phyloP scores from a whole-genome alignment of 2,888 invertebrate species.

The Drosophila helvetica region DNA sequence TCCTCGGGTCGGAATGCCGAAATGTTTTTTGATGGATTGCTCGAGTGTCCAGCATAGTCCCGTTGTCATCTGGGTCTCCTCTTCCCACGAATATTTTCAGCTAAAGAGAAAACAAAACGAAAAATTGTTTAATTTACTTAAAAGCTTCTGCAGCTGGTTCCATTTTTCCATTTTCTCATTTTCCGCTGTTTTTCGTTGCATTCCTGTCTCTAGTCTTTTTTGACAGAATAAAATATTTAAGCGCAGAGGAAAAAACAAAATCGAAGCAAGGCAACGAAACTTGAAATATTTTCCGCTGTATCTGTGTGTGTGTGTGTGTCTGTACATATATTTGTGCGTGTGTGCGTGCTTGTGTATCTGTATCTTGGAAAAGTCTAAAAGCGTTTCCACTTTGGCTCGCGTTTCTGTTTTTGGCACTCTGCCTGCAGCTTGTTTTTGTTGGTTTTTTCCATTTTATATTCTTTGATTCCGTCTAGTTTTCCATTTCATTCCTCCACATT shows the following conservation, averaged over 20 bases:
- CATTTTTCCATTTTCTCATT: slow-evolving; percentile 30
- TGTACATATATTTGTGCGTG: slow-evolving; percentile 18
- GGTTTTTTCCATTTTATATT: slow-evolving; percentile 60
- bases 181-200: slow-evolving; percentile 34
- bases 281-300: slow-evolving; percentile 53
- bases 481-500: slow-evolving; percentile 57
- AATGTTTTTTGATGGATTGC: slow-evolving; percentile 39
- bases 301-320: slow-evolving; percentile 4
- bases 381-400: slow-evolving; percentile 65
- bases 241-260: slow-evolving; percentile 35
- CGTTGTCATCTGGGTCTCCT: slow-evolving; percentile 7
- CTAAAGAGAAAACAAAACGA: slow-evolving; percentile 25
- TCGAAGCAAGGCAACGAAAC: slow-evolving; percentile 49
- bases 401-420: slow-evolving; percentile 53
- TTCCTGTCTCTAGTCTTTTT: slow-evolving; percentile 24
- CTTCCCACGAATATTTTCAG: background rate
- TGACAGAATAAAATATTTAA: slow-evolving; percentile 74
- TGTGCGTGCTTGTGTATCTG: slow-evolving; percentile 27
- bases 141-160: slow-evolving; percentile 66
- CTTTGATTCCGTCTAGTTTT: slow-evolving; percentile 60
- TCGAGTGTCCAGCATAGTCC: slow-evolving; percentile 17
- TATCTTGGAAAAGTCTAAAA: slow-evolving; percentile 64
- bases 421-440: slow-evolving; percentile 44
- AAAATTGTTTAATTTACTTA: slow-evolving; percentile 72
- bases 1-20: background rate